A percentile compares a stretch with the other conserved stretches of the same genome.
Evolutionary conservation across 2,888 invertebrate species (phyloP).

Genomic region (Actias luna): DNA sequence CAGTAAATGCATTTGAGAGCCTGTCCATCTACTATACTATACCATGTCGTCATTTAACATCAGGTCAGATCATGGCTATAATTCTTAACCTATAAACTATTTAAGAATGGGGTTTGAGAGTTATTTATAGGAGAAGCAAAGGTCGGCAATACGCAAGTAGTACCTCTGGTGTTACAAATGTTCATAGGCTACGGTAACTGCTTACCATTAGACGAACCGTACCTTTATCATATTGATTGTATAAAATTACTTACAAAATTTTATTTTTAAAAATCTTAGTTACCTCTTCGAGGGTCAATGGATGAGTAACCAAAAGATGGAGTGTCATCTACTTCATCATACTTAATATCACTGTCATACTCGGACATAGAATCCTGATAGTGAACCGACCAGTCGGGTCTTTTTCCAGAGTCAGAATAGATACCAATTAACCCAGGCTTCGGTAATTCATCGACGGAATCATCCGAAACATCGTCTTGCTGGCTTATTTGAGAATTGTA

Average conservation of each 20-base stretch:
- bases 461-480: conserved; percentile 49
- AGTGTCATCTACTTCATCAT: conserved; percentile 39
- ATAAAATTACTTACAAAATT: neutral
- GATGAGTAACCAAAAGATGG: conserved; percentile 60
- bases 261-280: conserved; percentile 9
- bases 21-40: no score
- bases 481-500: conserved; percentile 39
- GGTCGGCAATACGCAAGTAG: no score
- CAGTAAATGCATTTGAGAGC: no score
- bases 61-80: no score
- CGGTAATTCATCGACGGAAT: conserved; percentile 63
- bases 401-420: conserved; percentile 57
- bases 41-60: no score
- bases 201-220: no score
- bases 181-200: no score
- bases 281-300: conserved; percentile 66
- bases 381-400: conserved; percentile 22
- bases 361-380: conserved; percentile 33
- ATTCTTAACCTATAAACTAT: no score
- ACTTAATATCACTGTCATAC: conserved; percentile 36
- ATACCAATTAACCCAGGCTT: conserved; percentile 65
- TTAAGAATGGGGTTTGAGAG: no score
- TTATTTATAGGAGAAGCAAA: no score
- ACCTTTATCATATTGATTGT: no score
- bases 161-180: no score